Evolutionary conservation across 2,113 vertebrate genomes (phyloP), one percentile per base, ranked within the genome.

Genomic region (Ciconia stormi): DNA sequence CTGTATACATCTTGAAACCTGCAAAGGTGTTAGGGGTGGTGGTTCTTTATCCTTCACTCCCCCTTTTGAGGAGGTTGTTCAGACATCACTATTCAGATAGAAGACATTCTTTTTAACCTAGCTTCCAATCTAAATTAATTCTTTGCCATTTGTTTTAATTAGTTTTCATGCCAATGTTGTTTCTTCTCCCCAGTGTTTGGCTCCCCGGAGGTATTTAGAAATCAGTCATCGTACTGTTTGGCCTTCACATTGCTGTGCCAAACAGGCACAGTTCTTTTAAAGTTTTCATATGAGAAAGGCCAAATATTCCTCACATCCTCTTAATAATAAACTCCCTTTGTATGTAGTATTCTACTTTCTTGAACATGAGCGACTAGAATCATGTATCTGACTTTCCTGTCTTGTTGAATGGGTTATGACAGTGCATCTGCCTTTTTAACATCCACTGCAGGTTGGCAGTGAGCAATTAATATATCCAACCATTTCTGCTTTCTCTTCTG

Each of bases 211-310:
- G 23, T 63, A 32, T 80, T 80, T 46, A 59, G 63, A 42, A 84
- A 74, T 70, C 67, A 59, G 67, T 62, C 22, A 30, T 0, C 0
- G 22, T 66, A 9, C 52, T 38, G 1, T 5, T 69, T 82, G 27
- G 36, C 42, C 27, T 70, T 92, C 49, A 21, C 46, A 50, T 13
- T 16, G 2, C 29, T 59, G 26, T 79, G n/a, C 38, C n/a, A 71
- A 32, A 10, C 34, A 73, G 36, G 21, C 63, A 73, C 14, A 55
- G 34, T 38, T 65, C 26, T 84, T 83, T 40, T 11, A 21, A 50
- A 58, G 16, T 34, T 92, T 78, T 89, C 6, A 1, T 44, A 5
- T 25, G 18, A 38, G 38, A 83, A 74, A 87, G 42, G 29, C 42
- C 52, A 61, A 12, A 40, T 55, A n/a, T 16, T 67, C 26, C 26